Conservation (phyloP, 2,888 invertebrate genomes). For the Thereva unica region DNA sequence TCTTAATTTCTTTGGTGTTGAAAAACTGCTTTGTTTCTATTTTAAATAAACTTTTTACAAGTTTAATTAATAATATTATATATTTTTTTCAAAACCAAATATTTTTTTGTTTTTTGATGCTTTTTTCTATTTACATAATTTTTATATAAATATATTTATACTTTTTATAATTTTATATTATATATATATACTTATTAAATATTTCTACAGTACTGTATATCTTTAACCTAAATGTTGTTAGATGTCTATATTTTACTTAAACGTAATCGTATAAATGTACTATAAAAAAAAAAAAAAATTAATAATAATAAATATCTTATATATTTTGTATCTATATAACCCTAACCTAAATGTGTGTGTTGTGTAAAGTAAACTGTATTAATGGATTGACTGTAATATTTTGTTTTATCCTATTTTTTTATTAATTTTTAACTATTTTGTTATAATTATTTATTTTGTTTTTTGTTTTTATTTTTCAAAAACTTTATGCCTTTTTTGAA, state of each 20-base stretch:
- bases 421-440: slow-evolving; percentile 10
- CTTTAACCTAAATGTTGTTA: slow-evolving; percentile 5
- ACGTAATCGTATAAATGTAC: too few species aligned
- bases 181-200: slow-evolving; percentile 16
- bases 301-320: not conserved
- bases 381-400: not conserved
- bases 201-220: too few species aligned
- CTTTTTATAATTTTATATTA: slow-evolving; percentile 1
- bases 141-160: slow-evolving; percentile 12
- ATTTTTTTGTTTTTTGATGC: slow-evolving; percentile 1
- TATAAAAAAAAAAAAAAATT: too few species aligned
- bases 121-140: slow-evolving; percentile 21
- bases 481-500: not conserved
- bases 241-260: slow-evolving; percentile 10
- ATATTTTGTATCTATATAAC: slow-evolving; percentile 7
- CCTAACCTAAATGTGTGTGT: slow-evolving; percentile 32
- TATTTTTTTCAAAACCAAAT: not conserved
- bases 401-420: not conserved
- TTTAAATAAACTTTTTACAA: not conserved
- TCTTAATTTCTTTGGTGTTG: not conserved
- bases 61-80: not conserved
- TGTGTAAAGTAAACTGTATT: slow-evolving; percentile 35
- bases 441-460: not conserved
- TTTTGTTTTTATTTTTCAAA: not conserved
- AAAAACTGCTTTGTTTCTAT: too few species aligned